phyloP scores from a whole-genome alignment of 2,113 vertebrate species.

The Cettia cetti region DNA sequence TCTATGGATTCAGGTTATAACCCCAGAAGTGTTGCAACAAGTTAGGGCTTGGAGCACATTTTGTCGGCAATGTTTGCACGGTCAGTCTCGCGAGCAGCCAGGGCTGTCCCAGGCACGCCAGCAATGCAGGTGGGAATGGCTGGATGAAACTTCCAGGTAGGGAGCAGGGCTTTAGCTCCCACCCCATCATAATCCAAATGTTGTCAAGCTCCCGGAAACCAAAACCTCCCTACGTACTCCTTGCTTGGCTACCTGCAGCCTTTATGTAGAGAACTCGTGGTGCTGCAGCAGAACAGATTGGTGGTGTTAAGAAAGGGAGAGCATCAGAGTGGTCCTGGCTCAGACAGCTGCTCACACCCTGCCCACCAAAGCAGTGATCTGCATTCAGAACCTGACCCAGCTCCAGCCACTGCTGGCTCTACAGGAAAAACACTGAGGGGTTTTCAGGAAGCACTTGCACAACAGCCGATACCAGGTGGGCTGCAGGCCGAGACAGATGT shows the following conservation, averaged over 20 bases:
- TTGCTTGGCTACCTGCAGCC: fast-evolving
- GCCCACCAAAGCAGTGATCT: neutral
- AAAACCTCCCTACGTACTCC: neutral
- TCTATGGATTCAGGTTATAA: neutral
- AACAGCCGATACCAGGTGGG: neutral
- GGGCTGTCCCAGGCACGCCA: neutral
- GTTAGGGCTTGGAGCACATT: neutral
- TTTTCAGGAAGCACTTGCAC: neutral
- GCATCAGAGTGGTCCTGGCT: fast-evolving
- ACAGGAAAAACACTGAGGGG: neutral
- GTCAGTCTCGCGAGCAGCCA: fast-evolving
- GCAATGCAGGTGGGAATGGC: neutral
- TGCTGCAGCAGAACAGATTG: too few species aligned
- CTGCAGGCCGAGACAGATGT: neutral
- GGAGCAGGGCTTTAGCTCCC: neutral
- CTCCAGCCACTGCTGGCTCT: neutral
- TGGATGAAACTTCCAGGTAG: neutral
- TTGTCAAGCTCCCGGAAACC: neutral
- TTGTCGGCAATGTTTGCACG: neutral
- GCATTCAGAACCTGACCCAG: neutral
- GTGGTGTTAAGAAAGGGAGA: neutral
- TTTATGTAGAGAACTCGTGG: neutral
- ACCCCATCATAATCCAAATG: neutral
- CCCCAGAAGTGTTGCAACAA: neutral
- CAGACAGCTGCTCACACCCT: neutral